Percentiles rank a stretch among this genome's conserved stretches.
phyloP scores from a whole-genome alignment of 2,888 invertebrate species.

The Marronus borbonicus region DNA sequence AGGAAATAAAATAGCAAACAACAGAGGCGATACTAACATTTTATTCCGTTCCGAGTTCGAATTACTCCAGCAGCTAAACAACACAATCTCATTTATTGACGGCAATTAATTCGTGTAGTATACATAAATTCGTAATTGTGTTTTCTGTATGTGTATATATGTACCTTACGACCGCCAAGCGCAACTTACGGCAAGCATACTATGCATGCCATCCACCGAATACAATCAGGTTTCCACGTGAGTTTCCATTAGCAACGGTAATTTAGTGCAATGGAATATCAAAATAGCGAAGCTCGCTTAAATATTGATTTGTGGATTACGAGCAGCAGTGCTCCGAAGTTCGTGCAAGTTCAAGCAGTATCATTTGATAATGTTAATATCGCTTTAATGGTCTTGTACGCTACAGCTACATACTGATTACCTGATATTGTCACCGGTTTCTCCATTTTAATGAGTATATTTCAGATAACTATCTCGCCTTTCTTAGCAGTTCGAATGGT shows the following conservation, averaged over 20 bases:
- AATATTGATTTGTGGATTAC: slow-evolving; percentile 39
- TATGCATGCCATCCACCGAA: slow-evolving; percentile 1
- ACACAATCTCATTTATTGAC: slow-evolving; percentile 4
- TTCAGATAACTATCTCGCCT: no score
- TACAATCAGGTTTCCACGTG: slow-evolving; percentile 34
- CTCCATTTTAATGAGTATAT: no score
- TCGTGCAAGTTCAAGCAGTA: slow-evolving; percentile 14
- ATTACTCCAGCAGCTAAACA: neutral
- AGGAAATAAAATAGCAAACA: neutral
- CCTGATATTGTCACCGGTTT: neutral
- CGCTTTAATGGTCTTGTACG: neutral
- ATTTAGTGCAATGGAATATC: slow-evolving; percentile 36
- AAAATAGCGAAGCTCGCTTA: slow-evolving; percentile 25
- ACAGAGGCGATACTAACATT: neutral
- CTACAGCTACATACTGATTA: neutral
- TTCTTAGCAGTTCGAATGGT: no score
- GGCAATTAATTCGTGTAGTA: slow-evolving; percentile 6
- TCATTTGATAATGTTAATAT: slow-evolving; percentile 31
- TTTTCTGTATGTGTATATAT: neutral
- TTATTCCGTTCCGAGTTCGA: neutral
- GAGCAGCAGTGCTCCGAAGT: slow-evolving; percentile 9
- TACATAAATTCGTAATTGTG: slow-evolving; percentile 10
- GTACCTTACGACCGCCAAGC: neutral
- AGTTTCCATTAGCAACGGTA: slow-evolving; percentile 22
- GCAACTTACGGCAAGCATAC: neutral